phyloP scores from a whole-genome alignment of 2,113 vertebrate species.

The Cyanoderma ruficeps region DNA sequence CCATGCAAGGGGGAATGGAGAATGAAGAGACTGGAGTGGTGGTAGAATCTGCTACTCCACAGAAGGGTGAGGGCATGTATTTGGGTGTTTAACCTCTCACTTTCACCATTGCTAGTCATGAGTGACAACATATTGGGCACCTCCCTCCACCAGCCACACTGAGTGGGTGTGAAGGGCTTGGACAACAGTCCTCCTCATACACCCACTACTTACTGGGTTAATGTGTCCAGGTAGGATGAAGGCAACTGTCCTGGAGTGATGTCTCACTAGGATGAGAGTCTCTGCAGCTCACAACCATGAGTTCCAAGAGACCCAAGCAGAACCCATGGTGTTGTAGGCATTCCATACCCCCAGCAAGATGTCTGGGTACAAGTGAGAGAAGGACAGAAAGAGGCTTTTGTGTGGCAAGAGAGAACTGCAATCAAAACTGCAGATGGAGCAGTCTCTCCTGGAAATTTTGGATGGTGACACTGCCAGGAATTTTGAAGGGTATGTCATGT shows the following conservation, averaged over 20 bases:
- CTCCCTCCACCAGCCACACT: not conserved
- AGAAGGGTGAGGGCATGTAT: not conserved
- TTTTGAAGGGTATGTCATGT: not conserved
- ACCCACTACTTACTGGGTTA: not conserved
- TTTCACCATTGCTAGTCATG: not conserved
- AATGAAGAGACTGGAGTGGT: accelerated
- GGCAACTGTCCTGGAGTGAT: not conserved
- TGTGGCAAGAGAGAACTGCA: accelerated
- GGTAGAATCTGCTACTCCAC: not conserved
- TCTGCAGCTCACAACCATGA: not conserved
- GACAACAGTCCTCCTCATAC: not conserved
- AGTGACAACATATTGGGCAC: accelerated
- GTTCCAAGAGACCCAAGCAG: not conserved
- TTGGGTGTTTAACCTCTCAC: not conserved
- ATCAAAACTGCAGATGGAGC: not conserved
- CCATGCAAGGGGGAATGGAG: accelerated
- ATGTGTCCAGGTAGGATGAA: accelerated
- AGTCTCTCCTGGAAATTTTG: not conserved
- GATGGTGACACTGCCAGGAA: not conserved
- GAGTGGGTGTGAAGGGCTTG: not conserved
- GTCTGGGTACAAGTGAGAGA: not conserved
- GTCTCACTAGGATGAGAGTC: not conserved
- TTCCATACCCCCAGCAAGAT: not conserved
- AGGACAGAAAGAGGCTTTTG: not conserved
- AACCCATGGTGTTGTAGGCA: not conserved